phyloP scores from a whole-genome alignment of 2,888 invertebrate species.

The Gastracanthus pulcherrimus region DNA sequence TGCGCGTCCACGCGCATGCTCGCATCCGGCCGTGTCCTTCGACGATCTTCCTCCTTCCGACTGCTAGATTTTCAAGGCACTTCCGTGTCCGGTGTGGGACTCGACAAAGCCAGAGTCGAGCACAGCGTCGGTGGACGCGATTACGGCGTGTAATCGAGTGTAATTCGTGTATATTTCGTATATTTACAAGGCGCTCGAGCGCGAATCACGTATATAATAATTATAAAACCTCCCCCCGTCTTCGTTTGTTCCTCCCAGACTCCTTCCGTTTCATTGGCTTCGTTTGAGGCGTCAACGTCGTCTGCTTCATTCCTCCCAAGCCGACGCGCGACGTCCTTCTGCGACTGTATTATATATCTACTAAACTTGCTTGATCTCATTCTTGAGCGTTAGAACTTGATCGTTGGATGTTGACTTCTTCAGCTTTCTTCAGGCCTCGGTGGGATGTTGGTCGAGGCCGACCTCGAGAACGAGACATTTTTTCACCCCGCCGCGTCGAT shows the following conservation, averaged over 20 bases:
- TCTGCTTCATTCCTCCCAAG: neutral
- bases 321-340: slow-evolving; percentile 45
- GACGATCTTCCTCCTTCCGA: neutral
- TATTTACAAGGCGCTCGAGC: slow-evolving; percentile 74
- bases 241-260: slow-evolving; percentile 31
- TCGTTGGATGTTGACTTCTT: neutral
- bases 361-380: slow-evolving; percentile 10
- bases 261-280: slow-evolving; percentile 55
- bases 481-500: slow-evolving; percentile 12
- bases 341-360: slow-evolving; percentile 55
- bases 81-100: too few relatives aligned
- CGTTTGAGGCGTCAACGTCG: slow-evolving; percentile 14
- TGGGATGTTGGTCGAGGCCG: neutral
- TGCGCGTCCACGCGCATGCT: neutral
- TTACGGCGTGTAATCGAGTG: slow-evolving; percentile 55
- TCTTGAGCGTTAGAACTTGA: neutral
- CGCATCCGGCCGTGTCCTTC: neutral
- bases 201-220: slow-evolving; percentile 70
- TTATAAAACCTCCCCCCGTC: slow-evolving; percentile 36
- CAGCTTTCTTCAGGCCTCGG: neutral
- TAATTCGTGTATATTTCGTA: slow-evolving; percentile 62
- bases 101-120: neutral
- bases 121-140: slow-evolving; percentile 48
- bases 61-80: neutral
- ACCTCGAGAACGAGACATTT: neutral